A percentile compares a stretch with the other conserved stretches of the same genome.
Evolutionary conservation across 1,140 invertebrate genomes (phyloP).

Genomic region (Drosophila santomea): DNA sequence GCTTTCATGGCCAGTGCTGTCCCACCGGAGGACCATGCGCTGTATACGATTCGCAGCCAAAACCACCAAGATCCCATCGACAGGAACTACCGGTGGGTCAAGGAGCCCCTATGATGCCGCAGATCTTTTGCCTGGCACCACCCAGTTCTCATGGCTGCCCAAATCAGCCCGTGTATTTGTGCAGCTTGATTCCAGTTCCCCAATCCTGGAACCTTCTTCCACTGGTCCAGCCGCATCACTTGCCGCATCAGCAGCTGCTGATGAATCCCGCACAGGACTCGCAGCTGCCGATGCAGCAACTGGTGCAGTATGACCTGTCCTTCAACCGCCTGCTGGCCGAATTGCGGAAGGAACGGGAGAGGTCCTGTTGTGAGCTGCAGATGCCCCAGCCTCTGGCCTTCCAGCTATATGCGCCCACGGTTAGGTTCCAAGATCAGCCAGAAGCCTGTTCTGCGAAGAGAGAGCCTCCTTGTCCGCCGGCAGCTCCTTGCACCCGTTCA

Average conservation of each 20-base stretch:
- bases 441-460: not conserved
- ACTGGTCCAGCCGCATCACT: slow-evolving; percentile 13
- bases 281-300: slow-evolving; percentile 25
- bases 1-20: slow-evolving; percentile 19
- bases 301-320: slow-evolving; percentile 37
- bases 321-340: slow-evolving; percentile 35
- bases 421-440: slow-evolving; percentile 3
- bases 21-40: slow-evolving; percentile 7
- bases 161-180: slow-evolving; percentile 2
- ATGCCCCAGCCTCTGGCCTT: slow-evolving; percentile 16
- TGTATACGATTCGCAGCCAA: slow-evolving; percentile 19
- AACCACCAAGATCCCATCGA: not conserved
- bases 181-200: slow-evolving; percentile 21
- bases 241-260: slow-evolving; percentile 17
- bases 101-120: slow-evolving; percentile 2
- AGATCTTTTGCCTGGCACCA: slow-evolving; percentile 6
- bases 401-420: slow-evolving; percentile 33
- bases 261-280: slow-evolving; percentile 11
- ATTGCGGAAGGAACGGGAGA: slow-evolving; percentile 13
- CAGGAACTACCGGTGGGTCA: slow-evolving; percentile 1
- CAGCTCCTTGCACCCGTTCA: not conserved
- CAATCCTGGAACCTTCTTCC: slow-evolving; percentile 23
- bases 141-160: not conserved
- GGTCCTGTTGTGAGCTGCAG: slow-evolving; percentile 12
- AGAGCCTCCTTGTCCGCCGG: not conserved